phyloP scores from a whole-genome alignment of 2,888 invertebrate species.

The Ametastegia equiseti region DNA sequence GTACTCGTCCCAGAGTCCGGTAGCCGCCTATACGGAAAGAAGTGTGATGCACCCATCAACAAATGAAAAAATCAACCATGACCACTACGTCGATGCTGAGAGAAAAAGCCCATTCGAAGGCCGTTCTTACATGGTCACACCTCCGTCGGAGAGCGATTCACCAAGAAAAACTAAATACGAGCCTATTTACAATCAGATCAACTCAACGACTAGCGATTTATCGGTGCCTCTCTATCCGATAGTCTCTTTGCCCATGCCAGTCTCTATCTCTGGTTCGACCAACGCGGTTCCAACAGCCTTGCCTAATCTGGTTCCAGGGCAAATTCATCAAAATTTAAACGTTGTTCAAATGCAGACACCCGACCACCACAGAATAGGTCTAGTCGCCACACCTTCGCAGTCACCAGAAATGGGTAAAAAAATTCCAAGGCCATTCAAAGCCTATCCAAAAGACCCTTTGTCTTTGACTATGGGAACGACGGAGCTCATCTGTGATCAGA shows the following conservation, averaged over 20 bases:
- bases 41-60: not conserved
- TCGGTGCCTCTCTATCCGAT: slow-evolving; percentile 13
- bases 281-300: not conserved
- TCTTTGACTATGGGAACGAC: slow-evolving; percentile 78
- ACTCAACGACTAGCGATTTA: slow-evolving; percentile 36
- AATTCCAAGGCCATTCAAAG: slow-evolving; percentile 82
- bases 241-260: not conserved
- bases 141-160: slow-evolving; percentile 67
- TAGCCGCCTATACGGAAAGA: slow-evolving; percentile 44
- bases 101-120: slow-evolving; percentile 62
- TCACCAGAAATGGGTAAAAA: slow-evolving; percentile 72
- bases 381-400: not conserved
- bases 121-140: slow-evolving; percentile 65
- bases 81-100: slow-evolving; percentile 51
- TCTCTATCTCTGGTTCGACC: not conserved
- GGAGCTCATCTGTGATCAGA: slow-evolving; percentile 78
- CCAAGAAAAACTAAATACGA: slow-evolving; percentile 62
- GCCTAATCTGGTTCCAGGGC: not conserved
- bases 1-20: not conserved
- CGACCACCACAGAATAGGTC: slow-evolving; percentile 40
- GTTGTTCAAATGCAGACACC: slow-evolving; percentile 51
- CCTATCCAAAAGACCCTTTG: slow-evolving; percentile 85
- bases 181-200: slow-evolving; percentile 54
- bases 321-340: not conserved
- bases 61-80: not conserved